These are phyloP conservation scores for Heterohyrax brucei DNA, from an alignment of 2,797 vertebrate species.

Conservation along the genomic window DNA sequence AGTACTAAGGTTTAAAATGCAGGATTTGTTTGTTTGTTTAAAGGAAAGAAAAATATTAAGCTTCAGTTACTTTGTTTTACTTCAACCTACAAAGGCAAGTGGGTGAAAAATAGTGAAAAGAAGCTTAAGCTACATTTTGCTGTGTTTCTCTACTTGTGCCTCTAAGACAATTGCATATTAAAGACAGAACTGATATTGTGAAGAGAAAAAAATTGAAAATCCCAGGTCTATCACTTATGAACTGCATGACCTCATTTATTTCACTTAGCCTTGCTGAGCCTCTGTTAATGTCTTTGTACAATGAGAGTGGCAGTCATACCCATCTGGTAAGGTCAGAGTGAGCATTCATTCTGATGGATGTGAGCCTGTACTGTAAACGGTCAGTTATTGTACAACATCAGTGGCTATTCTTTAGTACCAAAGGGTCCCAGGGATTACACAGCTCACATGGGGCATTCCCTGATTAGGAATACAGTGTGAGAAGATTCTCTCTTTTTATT, in stretches of 20 bases:
- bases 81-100: slow-evolving; percentile 1
- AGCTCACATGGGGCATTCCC: neutral
- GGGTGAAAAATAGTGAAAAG: neutral
- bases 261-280: neutral
- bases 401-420: neutral
- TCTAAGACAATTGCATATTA: neutral
- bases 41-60: neutral
- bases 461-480: neutral
- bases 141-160: neutral
- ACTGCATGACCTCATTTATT: neutral
- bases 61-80: slow-evolving; percentile 35
- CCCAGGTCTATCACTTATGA: neutral
- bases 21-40: neutral
- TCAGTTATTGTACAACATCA: neutral
- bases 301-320: neutral
- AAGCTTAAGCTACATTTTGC: slow-evolving; percentile 18
- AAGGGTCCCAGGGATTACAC: neutral
- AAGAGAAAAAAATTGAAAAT: neutral
- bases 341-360: neutral
- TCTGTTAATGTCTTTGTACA: neutral
- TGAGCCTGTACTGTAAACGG: neutral
- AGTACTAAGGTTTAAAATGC: slow-evolving; percentile 15
- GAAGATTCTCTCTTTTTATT: neutral
- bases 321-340: neutral
- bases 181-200: neutral